Evolutionary conservation across 2,113 vertebrate genomes (phyloP), one percentile per base, ranked within the genome.

Genomic region (Chascanopsetta lugubris): DNA sequence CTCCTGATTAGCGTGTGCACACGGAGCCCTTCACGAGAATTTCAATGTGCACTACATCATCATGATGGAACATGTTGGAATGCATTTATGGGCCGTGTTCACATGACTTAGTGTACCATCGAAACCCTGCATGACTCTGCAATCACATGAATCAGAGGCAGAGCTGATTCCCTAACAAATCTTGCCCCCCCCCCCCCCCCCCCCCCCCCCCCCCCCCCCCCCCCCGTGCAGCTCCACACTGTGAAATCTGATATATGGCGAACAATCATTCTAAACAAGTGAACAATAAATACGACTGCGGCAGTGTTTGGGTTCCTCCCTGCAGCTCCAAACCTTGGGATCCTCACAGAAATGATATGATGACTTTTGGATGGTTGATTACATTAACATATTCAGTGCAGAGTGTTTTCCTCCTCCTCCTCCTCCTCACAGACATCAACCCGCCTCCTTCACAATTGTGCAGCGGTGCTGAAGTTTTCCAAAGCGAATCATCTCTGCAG

Each of bases 361-460:
- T 40, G 57, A 34, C 27, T 26, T 62, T 26, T 60, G 59, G 65
- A 45, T 69, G 48, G 46, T 62, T 77, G 64, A 80, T 77, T 73
- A 18, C 72, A 77, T 79, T 70, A 54, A 40, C 69, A 83, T 80
- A 76, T 73, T 77, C 40, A 77, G 42, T 13, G 45, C 30, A 45
- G 60, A 64, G 62, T 66, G 30, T 51, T 79, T 69, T 57, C 50
- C 49, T 59, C n/a, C 59, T 49, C 32, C 24, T 45, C 22, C 25
- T 12, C 12, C 24, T 26, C n/a, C 45, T 27, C n/a, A 9, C 56
- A 30, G 11, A 17, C 29, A 27, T 57, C 21, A 54, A 48, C n/a
- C 30, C 1, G 1, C 11, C 17, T n/a, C 5, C 17, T 11, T 32
- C 12, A 10, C 22, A 49, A 3, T 20, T 42, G 42, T 50, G 17